phyloP scores from a whole-genome alignment of 2,888 invertebrate species.

The Aspidapion aeneum region DNA sequence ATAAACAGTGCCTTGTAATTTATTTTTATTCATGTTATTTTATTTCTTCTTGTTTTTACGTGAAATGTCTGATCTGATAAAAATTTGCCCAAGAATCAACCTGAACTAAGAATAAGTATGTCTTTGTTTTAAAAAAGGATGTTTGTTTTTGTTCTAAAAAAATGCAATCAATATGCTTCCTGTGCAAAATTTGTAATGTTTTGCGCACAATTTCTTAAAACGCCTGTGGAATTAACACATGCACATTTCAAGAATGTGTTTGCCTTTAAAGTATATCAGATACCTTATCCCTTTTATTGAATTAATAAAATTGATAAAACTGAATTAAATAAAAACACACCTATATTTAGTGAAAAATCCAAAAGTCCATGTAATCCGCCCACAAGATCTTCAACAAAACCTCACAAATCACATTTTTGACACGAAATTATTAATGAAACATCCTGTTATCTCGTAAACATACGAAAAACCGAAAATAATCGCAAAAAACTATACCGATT shows the following conservation, averaged over 20 bases:
- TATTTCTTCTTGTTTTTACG: no score
- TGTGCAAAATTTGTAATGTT: neutral
- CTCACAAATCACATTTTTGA: neutral
- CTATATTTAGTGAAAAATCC: neutral
- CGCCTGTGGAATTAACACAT: no score
- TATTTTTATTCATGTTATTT: no score
- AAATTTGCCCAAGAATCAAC: no score
- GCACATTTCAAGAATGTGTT: no score
- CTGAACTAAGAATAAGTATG: no score
- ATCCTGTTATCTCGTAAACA: neutral
- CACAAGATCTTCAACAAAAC: neutral
- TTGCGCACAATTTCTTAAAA: neutral
- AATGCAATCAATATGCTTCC: neutral
- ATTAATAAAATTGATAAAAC: neutral
- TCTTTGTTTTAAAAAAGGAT: no score
- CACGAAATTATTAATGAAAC: neutral
- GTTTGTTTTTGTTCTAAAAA: no score
- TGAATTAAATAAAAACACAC: neutral
- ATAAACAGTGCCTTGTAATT: no score
- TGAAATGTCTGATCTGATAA: no score
- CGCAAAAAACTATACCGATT: constrained; percentile 16
- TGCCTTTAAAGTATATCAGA: no score
- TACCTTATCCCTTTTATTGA: neutral
- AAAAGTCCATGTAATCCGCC: neutral
- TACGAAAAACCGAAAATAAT: constrained; percentile 15